phyloP scores from a whole-genome alignment of 2,888 invertebrate species.

The Andrena minutula region DNA sequence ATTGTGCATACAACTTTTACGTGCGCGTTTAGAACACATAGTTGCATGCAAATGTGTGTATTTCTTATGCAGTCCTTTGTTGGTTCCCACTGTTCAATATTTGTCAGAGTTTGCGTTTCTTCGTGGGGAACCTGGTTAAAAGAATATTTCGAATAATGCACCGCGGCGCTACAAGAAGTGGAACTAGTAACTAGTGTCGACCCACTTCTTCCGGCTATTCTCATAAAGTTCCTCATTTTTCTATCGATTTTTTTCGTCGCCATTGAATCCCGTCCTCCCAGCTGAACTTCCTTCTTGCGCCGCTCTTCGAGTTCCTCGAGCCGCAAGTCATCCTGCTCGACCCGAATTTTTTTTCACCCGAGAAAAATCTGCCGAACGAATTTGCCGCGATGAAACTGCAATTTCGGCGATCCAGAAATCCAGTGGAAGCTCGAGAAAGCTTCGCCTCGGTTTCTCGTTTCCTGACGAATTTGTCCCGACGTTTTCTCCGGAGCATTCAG shows the following conservation, averaged over 20 bases:
- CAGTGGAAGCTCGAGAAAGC: not conserved
- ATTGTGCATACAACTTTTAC: not conserved
- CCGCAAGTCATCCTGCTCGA: conserved; percentile 9
- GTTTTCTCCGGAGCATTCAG: not conserved
- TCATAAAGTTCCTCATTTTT: conserved; percentile 13
- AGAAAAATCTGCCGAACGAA: not conserved
- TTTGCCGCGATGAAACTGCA: conserved; percentile 27
- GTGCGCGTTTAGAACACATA: not conserved
- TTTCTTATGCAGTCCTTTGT: too few species aligned
- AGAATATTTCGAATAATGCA: too few species aligned
- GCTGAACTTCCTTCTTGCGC: not conserved
- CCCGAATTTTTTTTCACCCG: not conserved
- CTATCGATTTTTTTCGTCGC: not conserved
- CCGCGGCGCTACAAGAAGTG: too few species aligned
- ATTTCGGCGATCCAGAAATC: conserved; percentile 2
- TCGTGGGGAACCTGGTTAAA: too few species aligned
- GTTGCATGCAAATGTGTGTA: too few species aligned
- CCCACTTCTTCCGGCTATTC: too few species aligned
- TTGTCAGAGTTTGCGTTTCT: too few species aligned
- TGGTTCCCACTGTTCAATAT: too few species aligned
- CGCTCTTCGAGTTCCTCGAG: not conserved
- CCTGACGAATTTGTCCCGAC: not conserved
- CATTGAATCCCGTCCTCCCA: not conserved
- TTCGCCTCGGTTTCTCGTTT: not conserved
- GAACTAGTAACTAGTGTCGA: too few species aligned